Evolutionary conservation across 2,113 vertebrate species (phyloP).

Genomic region (Aviceda subcristata): DNA sequence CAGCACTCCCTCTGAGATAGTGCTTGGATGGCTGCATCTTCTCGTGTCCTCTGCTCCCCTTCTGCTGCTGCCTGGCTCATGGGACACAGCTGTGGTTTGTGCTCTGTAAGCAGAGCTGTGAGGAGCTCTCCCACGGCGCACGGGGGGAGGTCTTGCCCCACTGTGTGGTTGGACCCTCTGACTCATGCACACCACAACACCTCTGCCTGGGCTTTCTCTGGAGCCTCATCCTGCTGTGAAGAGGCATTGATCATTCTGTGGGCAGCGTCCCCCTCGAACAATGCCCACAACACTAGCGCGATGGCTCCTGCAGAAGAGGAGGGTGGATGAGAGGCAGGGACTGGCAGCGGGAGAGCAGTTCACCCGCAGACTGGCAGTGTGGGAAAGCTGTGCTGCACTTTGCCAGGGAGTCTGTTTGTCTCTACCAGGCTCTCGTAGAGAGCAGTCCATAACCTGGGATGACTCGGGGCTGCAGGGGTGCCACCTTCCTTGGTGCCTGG

Average conservation of each 20-base stretch:
- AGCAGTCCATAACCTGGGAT: neutral
- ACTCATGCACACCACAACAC: neutral
- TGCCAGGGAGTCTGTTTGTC: neutral
- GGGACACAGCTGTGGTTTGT: neutral
- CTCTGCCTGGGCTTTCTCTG: neutral
- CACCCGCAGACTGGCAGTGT: neutral
- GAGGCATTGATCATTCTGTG: rapidly evolving
- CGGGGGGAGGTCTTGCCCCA: neutral
- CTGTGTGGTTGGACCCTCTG: neutral
- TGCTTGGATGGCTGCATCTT: rapidly evolving
- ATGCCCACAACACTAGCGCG: rapidly evolving
- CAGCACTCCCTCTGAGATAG: neutral
- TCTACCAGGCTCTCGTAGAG: neutral
- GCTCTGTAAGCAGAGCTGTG: neutral
- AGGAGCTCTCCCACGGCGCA: rapidly evolving
- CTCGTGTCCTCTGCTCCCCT: neutral
- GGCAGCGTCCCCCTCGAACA: neutral
- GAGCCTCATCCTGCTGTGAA: neutral
- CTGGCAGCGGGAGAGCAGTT: neutral
- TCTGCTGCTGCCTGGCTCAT: neutral
- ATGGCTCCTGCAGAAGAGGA: neutral
- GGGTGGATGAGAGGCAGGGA: neutral
- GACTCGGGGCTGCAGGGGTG: neutral
- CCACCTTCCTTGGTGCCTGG: rapidly evolving
- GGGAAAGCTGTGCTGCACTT: neutral